Evolutionary conservation across 2,797 vertebrate genomes (phyloP).

Genomic region (Malurus splendens): DNA sequence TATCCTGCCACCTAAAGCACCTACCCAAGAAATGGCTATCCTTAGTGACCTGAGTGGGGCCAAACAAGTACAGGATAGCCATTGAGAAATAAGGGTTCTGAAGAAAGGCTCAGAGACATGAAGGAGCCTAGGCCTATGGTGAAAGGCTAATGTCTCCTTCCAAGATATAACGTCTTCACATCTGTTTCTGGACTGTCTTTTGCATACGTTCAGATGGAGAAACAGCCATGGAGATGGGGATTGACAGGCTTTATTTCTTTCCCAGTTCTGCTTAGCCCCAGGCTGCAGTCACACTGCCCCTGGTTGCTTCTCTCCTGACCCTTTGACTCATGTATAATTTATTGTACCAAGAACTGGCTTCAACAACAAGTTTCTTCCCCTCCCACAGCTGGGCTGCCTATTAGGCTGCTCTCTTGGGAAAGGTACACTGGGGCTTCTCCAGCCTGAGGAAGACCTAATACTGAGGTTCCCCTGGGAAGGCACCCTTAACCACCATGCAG

Average conservation of each 20-base stretch:
- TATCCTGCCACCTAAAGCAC: neutral
- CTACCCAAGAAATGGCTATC: neutral
- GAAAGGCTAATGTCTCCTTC: neutral
- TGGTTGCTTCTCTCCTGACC: neutral
- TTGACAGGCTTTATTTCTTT: neutral
- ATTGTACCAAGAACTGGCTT: neutral
- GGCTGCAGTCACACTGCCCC: neutral
- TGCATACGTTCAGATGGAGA: neutral
- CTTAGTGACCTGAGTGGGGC: neutral
- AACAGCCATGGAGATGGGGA: neutral
- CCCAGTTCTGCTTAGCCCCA: neutral
- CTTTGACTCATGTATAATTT: neutral
- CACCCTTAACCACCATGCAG: rapidly evolving
- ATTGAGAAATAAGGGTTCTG: neutral
- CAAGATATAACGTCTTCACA: neutral
- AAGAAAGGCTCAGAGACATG: neutral
- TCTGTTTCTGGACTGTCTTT: neutral
- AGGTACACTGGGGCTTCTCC: neutral
- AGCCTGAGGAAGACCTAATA: neutral
- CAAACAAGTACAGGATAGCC: neutral
- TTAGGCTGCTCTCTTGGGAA: conserved; percentile 3
- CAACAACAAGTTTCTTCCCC: neutral
- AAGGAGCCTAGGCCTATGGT: neutral
- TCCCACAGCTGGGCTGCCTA: neutral
- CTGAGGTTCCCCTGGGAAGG: neutral